Evolutionary conservation across 2,797 vertebrate genomes (phyloP), one percentile per base, ranked within the genome.

Genomic region (Triplophysa yarkandensis): DNA sequence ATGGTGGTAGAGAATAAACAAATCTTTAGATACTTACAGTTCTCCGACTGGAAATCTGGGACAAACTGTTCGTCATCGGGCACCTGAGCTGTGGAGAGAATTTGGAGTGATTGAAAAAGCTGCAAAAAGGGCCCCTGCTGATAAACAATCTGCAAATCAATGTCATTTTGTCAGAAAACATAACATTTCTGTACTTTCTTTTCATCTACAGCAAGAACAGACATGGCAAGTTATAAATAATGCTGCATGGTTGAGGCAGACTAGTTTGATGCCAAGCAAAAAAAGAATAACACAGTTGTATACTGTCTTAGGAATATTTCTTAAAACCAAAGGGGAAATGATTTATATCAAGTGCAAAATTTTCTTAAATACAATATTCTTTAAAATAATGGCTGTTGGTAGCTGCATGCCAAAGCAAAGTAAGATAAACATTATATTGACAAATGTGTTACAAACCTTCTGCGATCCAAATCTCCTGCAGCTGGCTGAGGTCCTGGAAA

Each of bases 381-480:
- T 11, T 55, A 66, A 74, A 8, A 21, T n/a, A 58, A 52, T 14
- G 13, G 7, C 16, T 52, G 6, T 9, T 48, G 50, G 14, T 23
- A 68, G 30, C 13, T 63, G 25, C 67, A 62, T 43, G 60, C 17
- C 25, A 62, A 2, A 55, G 52, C 25, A 23, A 23, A 39, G n/a
- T n/a, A n/a, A n/a, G n/a, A 61, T 3, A 32, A 46, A 36, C 41
- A 64, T 13, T 23, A 36, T 11, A 48, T 21, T 9, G 19, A 6
- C 0, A 54, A 34, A 80, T 62, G 55, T 28, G 14, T 36, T 71
- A 66, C 52, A 39, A 66, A 95, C 95, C 95, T 94, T 98, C 96
- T 81, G 96, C 96, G 77, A 99, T 94, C 96, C 96, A 98, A 90
- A 97, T 95, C 90, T 98, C 96, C 79, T 98, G 96, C 72, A 98